Evolutionary conservation across 2,797 vertebrate genomes (phyloP).

Genomic region (Salmo trutta): DNA sequence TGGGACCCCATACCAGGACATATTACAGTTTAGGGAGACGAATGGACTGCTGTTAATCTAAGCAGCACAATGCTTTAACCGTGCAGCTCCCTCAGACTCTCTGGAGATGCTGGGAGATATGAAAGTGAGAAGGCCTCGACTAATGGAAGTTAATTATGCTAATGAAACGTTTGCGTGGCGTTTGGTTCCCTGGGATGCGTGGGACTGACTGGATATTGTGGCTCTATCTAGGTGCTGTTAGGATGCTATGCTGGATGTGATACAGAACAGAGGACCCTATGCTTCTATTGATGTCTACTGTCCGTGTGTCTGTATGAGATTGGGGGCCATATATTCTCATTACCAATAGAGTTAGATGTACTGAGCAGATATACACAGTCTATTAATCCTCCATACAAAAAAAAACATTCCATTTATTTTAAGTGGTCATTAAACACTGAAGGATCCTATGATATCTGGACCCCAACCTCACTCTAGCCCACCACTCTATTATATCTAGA

Average conservation of each 20-base stretch:
- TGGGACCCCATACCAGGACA: constrained; percentile 29
- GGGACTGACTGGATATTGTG: constrained; percentile 34
- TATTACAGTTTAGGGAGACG: constrained; percentile 21
- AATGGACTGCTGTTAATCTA: constrained; percentile 35
- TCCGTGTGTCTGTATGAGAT: background rate
- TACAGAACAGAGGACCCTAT: background rate
- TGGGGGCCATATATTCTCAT: background rate
- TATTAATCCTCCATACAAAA: background rate
- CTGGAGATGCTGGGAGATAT: constrained; percentile 57
- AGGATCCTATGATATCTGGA: background rate
- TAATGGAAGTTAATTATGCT: constrained; percentile 64
- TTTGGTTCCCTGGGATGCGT: constrained; percentile 15
- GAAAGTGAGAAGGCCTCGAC: constrained; percentile 60
- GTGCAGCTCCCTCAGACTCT: constrained; percentile 46
- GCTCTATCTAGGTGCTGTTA: constrained; percentile 13
- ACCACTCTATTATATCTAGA: background rate
- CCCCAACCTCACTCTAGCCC: background rate
- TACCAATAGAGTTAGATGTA: background rate
- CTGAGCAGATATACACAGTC: background rate
- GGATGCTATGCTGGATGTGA: background rate
- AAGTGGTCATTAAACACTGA: background rate
- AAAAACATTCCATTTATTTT: background rate
- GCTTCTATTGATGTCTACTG: background rate
- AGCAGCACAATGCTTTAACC: constrained; percentile 27
- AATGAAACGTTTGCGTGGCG: constrained; percentile 49